phyloP scores from a whole-genome alignment of 2,888 invertebrate species.

The Acronicta leporina region DNA sequence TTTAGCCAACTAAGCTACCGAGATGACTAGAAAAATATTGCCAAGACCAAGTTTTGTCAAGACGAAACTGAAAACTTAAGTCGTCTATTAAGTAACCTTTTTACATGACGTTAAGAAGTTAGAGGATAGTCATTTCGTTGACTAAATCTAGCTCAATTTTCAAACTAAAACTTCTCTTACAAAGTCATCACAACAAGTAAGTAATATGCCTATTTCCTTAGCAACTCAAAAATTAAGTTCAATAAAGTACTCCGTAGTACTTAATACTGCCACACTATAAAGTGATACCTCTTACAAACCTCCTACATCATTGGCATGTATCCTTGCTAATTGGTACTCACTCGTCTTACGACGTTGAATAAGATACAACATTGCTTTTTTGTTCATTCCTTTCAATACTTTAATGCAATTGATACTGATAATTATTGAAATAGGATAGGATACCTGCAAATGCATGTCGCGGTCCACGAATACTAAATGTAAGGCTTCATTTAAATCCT shows the following conservation, averaged over 20 bases:
- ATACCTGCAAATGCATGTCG: constrained; percentile 65
- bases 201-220: not conserved
- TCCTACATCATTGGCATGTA: constrained; percentile 70
- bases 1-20: no score
- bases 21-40: no score
- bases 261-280: constrained; percentile 36
- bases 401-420: constrained; percentile 75
- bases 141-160: no score
- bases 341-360: constrained; percentile 68
- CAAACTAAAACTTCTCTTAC: no score
- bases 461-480: constrained; percentile 54
- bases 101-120: no score
- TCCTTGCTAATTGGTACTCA: constrained; percentile 78
- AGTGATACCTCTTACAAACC: constrained; percentile 52
- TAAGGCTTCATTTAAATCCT: constrained; percentile 54
- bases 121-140: no score
- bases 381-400: constrained; percentile 60
- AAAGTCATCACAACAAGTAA: no score
- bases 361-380: constrained; percentile 65
- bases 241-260: constrained; percentile 6
- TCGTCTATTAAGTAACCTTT: no score
- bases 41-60: no score
- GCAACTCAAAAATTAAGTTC: not conserved
- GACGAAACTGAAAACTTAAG: no score
- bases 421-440: constrained; percentile 74